Evolutionary conservation across 2,113 vertebrate genomes (phyloP).

Genomic region (Chroicocephalus ridibundus): DNA sequence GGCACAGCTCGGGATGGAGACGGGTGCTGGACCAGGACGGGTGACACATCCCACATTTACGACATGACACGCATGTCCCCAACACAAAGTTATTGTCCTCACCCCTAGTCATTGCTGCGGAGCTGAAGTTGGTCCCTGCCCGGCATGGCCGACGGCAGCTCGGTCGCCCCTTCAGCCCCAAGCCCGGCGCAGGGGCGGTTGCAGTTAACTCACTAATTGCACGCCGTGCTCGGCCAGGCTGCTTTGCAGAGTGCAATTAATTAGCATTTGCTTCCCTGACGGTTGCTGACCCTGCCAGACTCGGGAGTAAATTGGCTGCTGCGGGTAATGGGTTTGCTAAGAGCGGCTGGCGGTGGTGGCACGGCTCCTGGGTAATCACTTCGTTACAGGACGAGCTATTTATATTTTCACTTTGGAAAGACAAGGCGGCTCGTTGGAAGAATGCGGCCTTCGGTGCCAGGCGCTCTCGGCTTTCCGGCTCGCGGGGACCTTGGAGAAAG

Average conservation of each 20-base stretch:
- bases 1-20: background rate
- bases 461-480: background rate
- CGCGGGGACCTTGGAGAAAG: background rate
- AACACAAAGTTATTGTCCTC: rapidly evolving
- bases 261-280: background rate
- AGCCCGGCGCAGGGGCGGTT: rapidly evolving
- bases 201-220: background rate
- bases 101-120: rapidly evolving
- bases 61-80: rapidly evolving
- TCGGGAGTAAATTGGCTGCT: background rate
- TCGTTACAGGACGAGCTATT: background rate
- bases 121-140: background rate
- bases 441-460: background rate
- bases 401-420: background rate
- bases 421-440: background rate
- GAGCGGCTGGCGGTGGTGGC: background rate
- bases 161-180: background rate
- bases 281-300: constrained; percentile 9
- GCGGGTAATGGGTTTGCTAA: background rate
- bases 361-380: background rate
- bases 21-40: background rate
- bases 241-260: constrained; percentile 8
- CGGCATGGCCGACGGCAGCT: rapidly evolving
- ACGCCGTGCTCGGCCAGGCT: background rate
- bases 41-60: background rate